phyloP scores from a whole-genome alignment of 2,113 vertebrate genomes.

The Bostrychus sinensis region DNA sequence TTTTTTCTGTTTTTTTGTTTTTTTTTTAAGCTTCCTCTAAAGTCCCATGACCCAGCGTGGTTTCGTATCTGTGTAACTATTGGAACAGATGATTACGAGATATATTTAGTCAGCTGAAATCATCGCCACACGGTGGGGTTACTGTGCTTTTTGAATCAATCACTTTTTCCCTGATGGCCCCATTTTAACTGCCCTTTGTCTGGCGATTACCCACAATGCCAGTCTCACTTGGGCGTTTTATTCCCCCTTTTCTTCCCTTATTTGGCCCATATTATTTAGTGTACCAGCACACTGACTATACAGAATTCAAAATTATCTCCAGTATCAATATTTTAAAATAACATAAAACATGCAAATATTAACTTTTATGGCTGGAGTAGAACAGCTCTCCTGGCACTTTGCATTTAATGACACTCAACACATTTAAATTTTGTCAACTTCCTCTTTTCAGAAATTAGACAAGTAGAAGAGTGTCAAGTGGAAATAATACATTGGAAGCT shows the following conservation, averaged over 20 bases:
- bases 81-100: background rate
- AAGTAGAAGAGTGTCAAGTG: no score
- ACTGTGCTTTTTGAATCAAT: background rate
- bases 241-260: no score
- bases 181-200: constrained; percentile 4
- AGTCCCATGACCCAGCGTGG: constrained; percentile 37
- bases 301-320: background rate
- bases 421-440: background rate
- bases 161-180: background rate
- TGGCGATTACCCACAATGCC: constrained; percentile 7
- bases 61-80: constrained; percentile 14
- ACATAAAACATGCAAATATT: background rate
- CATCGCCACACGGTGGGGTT: background rate
- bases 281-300: background rate
- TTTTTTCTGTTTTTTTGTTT: no score
- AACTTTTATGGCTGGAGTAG: background rate
- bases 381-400: background rate
- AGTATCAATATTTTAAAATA: background rate
- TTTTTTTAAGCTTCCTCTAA: constrained; percentile 47
- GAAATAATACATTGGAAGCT: background rate
- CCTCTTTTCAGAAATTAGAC: background rate
- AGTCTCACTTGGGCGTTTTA: background rate
- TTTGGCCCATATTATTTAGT: background rate
- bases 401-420: background rate
- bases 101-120: background rate